A percentile compares a stretch with the other conserved stretches of the same genome.
Evolutionary conservation across 1,140 invertebrate genomes (phyloP).

Genomic region (Medauroidea extradentata): DNA sequence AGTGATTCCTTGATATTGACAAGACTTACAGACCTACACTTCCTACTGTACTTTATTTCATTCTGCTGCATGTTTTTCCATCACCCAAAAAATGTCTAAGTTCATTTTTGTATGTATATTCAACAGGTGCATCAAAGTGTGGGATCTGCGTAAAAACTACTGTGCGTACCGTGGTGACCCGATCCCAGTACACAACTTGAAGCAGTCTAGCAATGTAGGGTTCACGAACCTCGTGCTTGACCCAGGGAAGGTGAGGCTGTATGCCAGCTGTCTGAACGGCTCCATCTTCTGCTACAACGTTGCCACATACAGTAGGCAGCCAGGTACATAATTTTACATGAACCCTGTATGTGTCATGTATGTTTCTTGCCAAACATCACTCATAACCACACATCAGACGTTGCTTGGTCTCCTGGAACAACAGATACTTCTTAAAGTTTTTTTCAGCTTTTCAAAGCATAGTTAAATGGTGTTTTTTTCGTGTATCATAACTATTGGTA

Average conservation of each 20-base stretch:
- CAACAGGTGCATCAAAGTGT: constrained; percentile 68
- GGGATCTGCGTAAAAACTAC: constrained; percentile 83
- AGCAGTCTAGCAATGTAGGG: constrained; percentile 63
- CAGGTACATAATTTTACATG: too few species aligned
- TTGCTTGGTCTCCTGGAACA: neutral
- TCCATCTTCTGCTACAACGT: constrained; percentile 81
- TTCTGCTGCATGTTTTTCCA: neutral
- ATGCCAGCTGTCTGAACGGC: constrained; percentile 81
- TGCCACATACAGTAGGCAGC: constrained; percentile 60
- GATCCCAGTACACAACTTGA: constrained; percentile 62
- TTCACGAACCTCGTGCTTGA: constrained; percentile 76
- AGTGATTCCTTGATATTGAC: too few species aligned
- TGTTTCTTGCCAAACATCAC: too few species aligned
- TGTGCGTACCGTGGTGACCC: constrained; percentile 62
- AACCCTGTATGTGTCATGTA: too few species aligned
- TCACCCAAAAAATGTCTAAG: neutral
- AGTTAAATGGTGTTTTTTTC: neutral
- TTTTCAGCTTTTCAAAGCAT: neutral
- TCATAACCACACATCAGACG: too few species aligned
- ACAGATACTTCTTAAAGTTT: neutral
- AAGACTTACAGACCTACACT: too few species aligned
- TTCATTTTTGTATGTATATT: constrained; percentile 6
- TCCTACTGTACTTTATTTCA: neutral
- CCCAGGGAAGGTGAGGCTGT: constrained; percentile 60
- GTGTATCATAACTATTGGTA: too few species aligned